A percentile compares a stretch with the other conserved stretches of the same genome.
Conservation (phyloP, 2,888 invertebrate genomes). For the Torymus tubicola region DNA sequence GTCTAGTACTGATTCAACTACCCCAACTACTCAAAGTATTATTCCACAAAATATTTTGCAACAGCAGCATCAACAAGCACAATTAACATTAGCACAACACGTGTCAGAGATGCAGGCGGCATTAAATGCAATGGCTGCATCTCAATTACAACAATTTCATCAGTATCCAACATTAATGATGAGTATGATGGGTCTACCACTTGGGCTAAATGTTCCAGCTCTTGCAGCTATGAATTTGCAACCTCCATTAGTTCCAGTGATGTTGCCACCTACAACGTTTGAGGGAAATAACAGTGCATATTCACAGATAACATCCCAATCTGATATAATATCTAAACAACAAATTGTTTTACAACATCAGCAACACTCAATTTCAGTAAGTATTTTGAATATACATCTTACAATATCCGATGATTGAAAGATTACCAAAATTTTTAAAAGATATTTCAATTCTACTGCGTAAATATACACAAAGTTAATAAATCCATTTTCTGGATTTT, state of each 20-base stretch:
- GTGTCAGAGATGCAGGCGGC: slow-evolving; percentile 91
- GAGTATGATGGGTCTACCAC: slow-evolving; percentile 88
- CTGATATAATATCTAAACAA: slow-evolving; percentile 82
- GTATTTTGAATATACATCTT: slow-evolving; percentile 4
- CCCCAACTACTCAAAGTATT: slow-evolving; percentile 66
- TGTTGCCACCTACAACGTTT: slow-evolving; percentile 90
- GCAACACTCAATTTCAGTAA: slow-evolving; percentile 37
- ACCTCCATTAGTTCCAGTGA: slow-evolving; percentile 92
- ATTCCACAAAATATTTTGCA: slow-evolving; percentile 67
- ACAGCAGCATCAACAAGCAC: slow-evolving; percentile 73
- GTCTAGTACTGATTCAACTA: slow-evolving; percentile 79
- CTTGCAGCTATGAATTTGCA: slow-evolving; percentile 96
- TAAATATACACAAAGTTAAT: no score
- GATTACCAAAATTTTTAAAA: no score
- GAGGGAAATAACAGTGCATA: slow-evolving; percentile 77
- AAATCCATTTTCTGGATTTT: no score
- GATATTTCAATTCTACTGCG: no score
- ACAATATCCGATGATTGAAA: no score
- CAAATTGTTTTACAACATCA: slow-evolving; percentile 82
- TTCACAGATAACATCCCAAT: slow-evolving; percentile 73
- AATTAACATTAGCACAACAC: slow-evolving; percentile 82
- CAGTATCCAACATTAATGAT: slow-evolving; percentile 95
- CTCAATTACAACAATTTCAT: slow-evolving; percentile 89
- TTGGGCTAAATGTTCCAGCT: slow-evolving; percentile 88
- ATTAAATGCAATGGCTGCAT: slow-evolving; percentile 85